Base-by-base conservation (phyloP, 2,888 invertebrate species). In the Exocentrus adspersus region DNA sequence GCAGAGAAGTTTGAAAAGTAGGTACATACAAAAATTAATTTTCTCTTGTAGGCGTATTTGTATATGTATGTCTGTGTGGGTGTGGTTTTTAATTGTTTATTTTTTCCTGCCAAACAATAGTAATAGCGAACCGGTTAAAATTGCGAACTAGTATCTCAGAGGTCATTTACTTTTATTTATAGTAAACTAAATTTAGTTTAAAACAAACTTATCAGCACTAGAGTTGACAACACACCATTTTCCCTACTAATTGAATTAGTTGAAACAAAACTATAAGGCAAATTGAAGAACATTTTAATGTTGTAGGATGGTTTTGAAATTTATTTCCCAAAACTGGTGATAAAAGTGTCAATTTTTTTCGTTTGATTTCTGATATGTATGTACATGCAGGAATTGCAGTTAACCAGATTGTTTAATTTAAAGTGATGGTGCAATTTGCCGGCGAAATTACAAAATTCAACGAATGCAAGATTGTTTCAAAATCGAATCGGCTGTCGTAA, bases 71-170 rank as follows among this genome's bases (percentile, higher is more conserved):
- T n/a, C n/a, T 4, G 16, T 14, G 48, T 48, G 14, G 48, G 48
- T 30, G 48, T 16, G 48, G 28, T 16, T 48, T 48, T 48, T 48
- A 30, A 48, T 48, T 48, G 48, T 30, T 28, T n/a, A n/a, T n/a
- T 48, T 48, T 48, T 28, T 48, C 28, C 19, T 28, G 12, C 28
- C 10, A 14, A 14, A 17, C 14, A 46, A 46, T 21, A 10, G 24
- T 46, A 24, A 24, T 48, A 14, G 9, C 7, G 28, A 48, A 48
- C 48, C 48, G 28, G 48, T 48, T 17, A 10, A 43, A 19, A 42
- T 16, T 24, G 24, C 37, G 14, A n/a, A 16, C 28, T 48, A 28
- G 28, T 48, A 2, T 37, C 2, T 14, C 5, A 37, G 37, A n/a
- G 37, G 37, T 37, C 37, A 37, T 37, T 37, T 37, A 37, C 37